Percentiles rank a stretch among this genome's conserved stretches.
Evolutionary conservation across 2,113 vertebrate genomes (phyloP).

Genomic region (Sus scrofa): DNA sequence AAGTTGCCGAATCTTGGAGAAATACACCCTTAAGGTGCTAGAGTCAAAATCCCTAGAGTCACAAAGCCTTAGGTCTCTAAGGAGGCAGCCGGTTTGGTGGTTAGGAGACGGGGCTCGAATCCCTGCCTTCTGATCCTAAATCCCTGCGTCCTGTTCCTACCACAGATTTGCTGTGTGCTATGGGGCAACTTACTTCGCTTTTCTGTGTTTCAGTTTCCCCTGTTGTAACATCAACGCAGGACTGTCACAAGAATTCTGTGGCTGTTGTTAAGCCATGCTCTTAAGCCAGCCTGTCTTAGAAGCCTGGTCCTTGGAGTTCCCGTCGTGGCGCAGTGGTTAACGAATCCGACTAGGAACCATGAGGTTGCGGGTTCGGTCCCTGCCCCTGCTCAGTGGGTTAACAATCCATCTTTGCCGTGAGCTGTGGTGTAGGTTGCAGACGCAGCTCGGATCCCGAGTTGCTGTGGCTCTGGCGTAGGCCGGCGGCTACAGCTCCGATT

Average conservation of each 20-base stretch:
- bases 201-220: neutral
- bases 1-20: neutral
- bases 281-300: neutral
- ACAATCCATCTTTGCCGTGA: too few species aligned
- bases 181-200: neutral
- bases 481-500: too few species aligned
- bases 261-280: neutral
- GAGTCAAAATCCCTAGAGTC: neutral
- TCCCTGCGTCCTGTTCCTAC: neutral
- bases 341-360: too few species aligned
- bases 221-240: neutral
- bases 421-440: too few species aligned
- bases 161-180: neutral
- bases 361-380: too few species aligned
- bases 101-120: neutral
- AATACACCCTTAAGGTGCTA: rapidly evolving
- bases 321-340: too few species aligned
- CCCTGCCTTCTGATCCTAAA: neutral
- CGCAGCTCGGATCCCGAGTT: too few species aligned
- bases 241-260: neutral
- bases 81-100: neutral
- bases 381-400: too few species aligned
- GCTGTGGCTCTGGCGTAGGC: too few species aligned
- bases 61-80: neutral
- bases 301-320: neutral